Conservation (phyloP, 1,140 invertebrate species). For the Caerostris darwini region DNA sequence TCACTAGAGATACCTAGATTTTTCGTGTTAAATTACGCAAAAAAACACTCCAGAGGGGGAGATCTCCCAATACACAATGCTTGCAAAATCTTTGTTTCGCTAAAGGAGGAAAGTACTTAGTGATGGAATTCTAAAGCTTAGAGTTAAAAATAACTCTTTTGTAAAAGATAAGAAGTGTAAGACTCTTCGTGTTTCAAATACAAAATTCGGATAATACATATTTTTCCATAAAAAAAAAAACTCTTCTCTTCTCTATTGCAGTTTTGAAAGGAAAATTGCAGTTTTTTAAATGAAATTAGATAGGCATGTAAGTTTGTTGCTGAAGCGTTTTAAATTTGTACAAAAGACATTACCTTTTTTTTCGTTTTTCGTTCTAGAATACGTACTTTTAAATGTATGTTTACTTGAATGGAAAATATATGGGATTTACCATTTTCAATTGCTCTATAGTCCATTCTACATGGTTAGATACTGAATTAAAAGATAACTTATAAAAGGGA, state of each 20-base stretch:
- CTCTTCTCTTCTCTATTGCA: neutral
- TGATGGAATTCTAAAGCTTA: neutral
- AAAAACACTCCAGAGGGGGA: neutral
- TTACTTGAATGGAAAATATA: no score
- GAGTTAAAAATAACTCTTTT: neutral
- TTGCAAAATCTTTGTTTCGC: neutral
- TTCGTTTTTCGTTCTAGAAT: no score
- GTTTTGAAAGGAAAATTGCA: neutral
- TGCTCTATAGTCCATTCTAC: no score
- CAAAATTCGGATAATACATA: neutral
- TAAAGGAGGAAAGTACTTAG: neutral
- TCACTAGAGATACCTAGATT: neutral
- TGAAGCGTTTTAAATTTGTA: neutral
- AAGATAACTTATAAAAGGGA: no score
- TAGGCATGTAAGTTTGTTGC: neutral
- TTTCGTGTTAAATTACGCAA: neutral
- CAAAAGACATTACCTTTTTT: neutral
- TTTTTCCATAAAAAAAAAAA: neutral
- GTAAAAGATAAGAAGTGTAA: neutral
- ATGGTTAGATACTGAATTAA: no score
- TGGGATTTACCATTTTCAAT: no score
- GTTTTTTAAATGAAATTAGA: neutral
- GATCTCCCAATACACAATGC: neutral
- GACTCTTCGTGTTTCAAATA: neutral
- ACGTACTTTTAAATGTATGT: no score